Evolutionary conservation across 2,888 invertebrate species (phyloP), one percentile per base, ranked within the genome.

Genomic region (Pachliopta kotzebuea): DNA sequence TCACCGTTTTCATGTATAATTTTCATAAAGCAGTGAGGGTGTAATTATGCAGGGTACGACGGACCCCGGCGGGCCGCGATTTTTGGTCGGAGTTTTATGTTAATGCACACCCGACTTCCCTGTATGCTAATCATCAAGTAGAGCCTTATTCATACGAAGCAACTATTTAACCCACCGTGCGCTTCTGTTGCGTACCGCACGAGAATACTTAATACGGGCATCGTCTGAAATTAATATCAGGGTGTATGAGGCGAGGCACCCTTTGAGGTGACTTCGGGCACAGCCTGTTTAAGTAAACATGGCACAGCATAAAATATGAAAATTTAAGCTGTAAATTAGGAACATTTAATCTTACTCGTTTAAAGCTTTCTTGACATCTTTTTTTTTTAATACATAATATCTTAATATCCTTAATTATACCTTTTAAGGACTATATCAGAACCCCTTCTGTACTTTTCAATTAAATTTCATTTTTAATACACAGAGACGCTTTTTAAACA

Each of bases 1-100:
- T 79, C 78, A 78, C 78, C 77, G 80, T 83, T 83, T 79, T 80
- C 81, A 79, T 77, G 80, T 81, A 78, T 79, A 78, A 83, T 84
- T 87, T 83, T 86, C 79, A 85, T 86, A 80, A 85, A 88, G 78
- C 84, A 76, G 76, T 74, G 76, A 45, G 45, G 0, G 50, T 29
- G 71, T 84, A 83, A 87, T 89, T 86, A 86, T 78, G 73, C 75
- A 80, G 77, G 79, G 76, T 69, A 71, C 72, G 77, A 76, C 78
- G 76, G 72, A 75, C 77, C 76, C 70, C 64, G 70, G 69, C 69
- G 74, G 76, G 76, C 74, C 76, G 79, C 79, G 85, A 88, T 87
- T 88, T 86, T 84, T 84, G 79, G 81, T 76, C 60, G 71, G 78
- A 78, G 77, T 83, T 87, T 85, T 86, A 88, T 87, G 87, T 79